Evolutionary conservation across 2,888 invertebrate species (phyloP).

Genomic region (Synergus gifuensis): DNA sequence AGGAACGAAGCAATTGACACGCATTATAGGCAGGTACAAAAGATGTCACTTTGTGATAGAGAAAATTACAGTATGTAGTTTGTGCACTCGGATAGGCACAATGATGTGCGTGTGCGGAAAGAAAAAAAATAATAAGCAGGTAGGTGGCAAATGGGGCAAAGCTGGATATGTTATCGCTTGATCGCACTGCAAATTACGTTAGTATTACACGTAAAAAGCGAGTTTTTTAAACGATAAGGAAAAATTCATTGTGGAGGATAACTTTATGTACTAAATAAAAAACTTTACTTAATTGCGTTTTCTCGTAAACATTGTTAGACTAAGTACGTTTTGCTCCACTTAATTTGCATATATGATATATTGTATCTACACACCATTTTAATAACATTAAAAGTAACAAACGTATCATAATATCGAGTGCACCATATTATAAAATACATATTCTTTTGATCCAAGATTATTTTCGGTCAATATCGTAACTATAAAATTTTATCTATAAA

Average conservation of each 20-base stretch:
- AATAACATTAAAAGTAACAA: background rate
- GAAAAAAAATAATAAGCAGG: constrained; percentile 39
- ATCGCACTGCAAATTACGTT: constrained; percentile 38
- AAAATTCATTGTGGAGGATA: background rate
- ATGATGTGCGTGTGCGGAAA: constrained; percentile 24
- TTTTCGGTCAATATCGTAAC: too few species aligned
- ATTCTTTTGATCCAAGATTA: too few species aligned
- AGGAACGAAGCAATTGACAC: constrained; percentile 33
- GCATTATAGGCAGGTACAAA: constrained; percentile 45
- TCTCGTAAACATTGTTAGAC: background rate
- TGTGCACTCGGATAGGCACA: constrained; percentile 31
- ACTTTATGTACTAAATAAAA: background rate
- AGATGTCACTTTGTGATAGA: constrained; percentile 53
- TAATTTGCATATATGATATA: background rate
- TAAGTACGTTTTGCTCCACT: background rate
- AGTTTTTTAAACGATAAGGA: constrained; percentile 24
- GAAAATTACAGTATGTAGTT: constrained; percentile 51
- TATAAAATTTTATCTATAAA: background rate
- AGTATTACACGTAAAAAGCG: constrained; percentile 30
- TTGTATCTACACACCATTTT: background rate
- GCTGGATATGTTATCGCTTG: constrained; percentile 29
- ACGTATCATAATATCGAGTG: too few species aligned
- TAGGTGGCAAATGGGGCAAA: constrained; percentile 35
- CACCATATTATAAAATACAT: too few species aligned
- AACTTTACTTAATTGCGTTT: background rate